These are phyloP conservation scores for Bombus affinis DNA, from an alignment of 1,140 invertebrate genomes.

Conservation along the genomic window DNA sequence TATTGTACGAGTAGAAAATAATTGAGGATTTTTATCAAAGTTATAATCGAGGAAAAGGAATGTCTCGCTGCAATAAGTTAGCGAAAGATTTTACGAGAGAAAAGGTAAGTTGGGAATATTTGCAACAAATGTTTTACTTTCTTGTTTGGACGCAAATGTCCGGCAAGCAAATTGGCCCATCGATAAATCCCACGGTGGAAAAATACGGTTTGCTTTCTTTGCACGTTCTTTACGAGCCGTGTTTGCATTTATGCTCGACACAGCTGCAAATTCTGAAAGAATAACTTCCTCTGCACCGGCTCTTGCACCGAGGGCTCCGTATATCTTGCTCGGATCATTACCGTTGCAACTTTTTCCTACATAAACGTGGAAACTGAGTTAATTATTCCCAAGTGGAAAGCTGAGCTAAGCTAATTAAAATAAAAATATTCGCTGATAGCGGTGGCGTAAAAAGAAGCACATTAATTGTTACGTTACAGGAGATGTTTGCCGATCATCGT, in stretches of 20 bases:
- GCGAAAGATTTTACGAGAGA: neutral
- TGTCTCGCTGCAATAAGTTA: neutral
- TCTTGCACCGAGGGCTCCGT: neutral
- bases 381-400: neutral
- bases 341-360: neutral
- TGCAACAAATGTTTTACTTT: neutral
- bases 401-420: neutral
- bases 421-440: neutral
- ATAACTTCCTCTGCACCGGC: constrained; percentile 26
- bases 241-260: constrained; percentile 20
- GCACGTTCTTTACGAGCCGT: constrained; percentile 23
- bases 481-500: neutral
- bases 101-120: neutral
- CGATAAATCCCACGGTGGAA: constrained; percentile 29
- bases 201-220: constrained; percentile 48
- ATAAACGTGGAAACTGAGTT: neutral
- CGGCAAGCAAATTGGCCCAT: neutral
- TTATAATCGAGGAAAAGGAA: neutral
- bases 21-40: neutral
- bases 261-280: constrained; percentile 44
- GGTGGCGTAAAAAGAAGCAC: neutral
- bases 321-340: neutral
- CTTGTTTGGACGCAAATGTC: neutral
- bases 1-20: neutral
- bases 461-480: neutral